Conservation (phyloP, 2,797 vertebrate species). For the Aldrovandia affinis region DNA sequence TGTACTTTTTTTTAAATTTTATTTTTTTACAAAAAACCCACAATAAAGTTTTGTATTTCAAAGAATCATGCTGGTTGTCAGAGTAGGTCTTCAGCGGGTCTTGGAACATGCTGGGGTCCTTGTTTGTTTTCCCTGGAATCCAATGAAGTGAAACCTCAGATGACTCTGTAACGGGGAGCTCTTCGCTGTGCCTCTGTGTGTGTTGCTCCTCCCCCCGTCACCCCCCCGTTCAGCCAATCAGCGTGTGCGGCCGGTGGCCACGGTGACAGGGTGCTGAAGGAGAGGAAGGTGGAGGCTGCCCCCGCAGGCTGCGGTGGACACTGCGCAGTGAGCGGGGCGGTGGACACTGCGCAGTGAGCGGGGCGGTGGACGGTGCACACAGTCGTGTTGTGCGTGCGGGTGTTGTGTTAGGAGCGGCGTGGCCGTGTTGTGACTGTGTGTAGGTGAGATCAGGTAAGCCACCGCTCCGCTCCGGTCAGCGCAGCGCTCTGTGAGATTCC, state of each 20-base stretch:
- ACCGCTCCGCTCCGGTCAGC: background rate
- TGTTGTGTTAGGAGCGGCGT: constrained; percentile 36
- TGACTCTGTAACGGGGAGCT: constrained; percentile 24
- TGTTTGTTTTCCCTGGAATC: constrained; percentile 3
- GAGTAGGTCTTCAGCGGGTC: background rate
- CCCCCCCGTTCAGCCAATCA: constrained; percentile 42
- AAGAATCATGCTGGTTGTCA: background rate
- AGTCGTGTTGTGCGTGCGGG: constrained; percentile 42
- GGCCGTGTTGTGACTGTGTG: constrained; percentile 31
- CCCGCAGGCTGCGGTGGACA: background rate
- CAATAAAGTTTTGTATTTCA: background rate
- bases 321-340: constrained; percentile 27
- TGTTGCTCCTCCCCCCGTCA: constrained; percentile 42
- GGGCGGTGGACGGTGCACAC: constrained; percentile 13
- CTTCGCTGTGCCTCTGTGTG: constrained; percentile 40
- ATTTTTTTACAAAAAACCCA: no score
- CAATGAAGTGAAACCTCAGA: background rate
- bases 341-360: constrained; percentile 23
- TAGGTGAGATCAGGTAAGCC: constrained; percentile 53
- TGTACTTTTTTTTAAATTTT: no score
- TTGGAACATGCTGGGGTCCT: background rate
- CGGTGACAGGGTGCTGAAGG: constrained; percentile 17
- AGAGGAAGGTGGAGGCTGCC: constrained; percentile 24
- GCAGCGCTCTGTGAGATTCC: background rate
- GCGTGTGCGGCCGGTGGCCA: background rate